Base-by-base conservation (phyloP, 2,888 invertebrate species). In the Subacronicta megacephala region DNA sequence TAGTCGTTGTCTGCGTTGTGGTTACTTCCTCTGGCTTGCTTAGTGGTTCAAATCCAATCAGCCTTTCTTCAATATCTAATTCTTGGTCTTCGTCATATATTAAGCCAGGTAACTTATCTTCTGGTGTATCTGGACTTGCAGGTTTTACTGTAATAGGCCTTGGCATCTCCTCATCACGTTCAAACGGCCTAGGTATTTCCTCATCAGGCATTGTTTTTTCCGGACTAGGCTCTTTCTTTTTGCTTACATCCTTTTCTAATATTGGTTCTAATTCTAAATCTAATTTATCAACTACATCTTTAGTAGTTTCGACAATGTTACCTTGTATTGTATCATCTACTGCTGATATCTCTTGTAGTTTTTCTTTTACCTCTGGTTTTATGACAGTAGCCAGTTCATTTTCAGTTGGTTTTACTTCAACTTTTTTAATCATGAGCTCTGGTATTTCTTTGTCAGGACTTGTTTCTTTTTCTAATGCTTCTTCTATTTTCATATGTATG, bases 1-100 rank as follows among this genome's bases (percentile, higher is more conserved):
- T 18, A 6, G 47, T 56, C 5, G 31, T 20, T 15, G 53, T 12
- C 16, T 62, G 49, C 12, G 45, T 59, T 0, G 26, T 43, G 5
- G 61, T 54, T 6, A 57, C 13, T 68, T 58, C 62, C 18, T 73
- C 63, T 31, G 70, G 69, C 43, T 65, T 66, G 9, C 59, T 68
- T 10, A 55, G 46, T n/a, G 70, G 70, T 49, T 67, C 71, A 60
- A 65, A 74, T 35, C 70, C 67, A 51, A 77, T 77, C 3, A 78
- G 60, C 15, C 65, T 65, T 44, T 76, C 75, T 35, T 73, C 71
- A 47, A 70, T 52, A 1, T 62, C 59, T 13, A 73, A 18, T 52
- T 75, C 75, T 41, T 73, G 57, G 49, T 71, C 62, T 62, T 68
- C 69, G 16, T 65, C 62, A 43, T 62, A 75, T 43, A 72, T 54